Conservation (phyloP, 2,888 invertebrate species). For the Cremastobaeus sp. region DNA sequence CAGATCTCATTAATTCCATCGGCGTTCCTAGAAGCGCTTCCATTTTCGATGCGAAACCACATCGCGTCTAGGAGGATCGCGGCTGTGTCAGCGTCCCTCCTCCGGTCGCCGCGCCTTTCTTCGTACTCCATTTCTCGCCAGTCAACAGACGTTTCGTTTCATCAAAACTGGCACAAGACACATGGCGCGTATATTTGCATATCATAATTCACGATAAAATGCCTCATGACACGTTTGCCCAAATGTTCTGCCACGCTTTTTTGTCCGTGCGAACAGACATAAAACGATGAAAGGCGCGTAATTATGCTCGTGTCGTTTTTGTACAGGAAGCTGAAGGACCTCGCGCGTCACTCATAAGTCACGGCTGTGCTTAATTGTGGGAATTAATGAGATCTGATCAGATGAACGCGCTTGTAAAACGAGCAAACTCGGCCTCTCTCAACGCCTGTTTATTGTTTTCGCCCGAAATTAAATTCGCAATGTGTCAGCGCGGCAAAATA, state of each 20-base stretch:
- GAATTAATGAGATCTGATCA: constrained; percentile 10
- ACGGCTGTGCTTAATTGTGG: constrained; percentile 7
- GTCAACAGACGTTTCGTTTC: constrained; percentile 34
- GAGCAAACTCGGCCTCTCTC: no score
- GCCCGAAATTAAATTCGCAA: no score
- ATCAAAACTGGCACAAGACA: constrained; percentile 40
- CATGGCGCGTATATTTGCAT: constrained; percentile 38
- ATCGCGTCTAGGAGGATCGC: no score
- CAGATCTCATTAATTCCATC: not conserved
- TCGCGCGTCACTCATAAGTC: constrained; percentile 1
- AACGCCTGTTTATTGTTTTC: no score
- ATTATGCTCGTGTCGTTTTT: constrained; percentile 18
- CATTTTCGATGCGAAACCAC: constrained; percentile 17
- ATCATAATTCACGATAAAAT: constrained; percentile 49
- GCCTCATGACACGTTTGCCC: constrained; percentile 28
- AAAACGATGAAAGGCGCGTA: constrained; percentile 7
- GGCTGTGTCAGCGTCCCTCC: no score
- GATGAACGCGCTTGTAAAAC: no score
- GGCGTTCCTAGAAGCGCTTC: constrained; percentile 15
- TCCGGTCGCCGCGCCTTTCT: no score
- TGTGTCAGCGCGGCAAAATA: no score
- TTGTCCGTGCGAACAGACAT: constrained; percentile 2
- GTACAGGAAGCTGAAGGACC: constrained; percentile 3
- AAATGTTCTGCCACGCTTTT: constrained; percentile 21
- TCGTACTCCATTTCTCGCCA: no score